These are phyloP conservation scores for Otolemur crassicaudatus DNA, from an alignment of 2,797 vertebrate genomes.

Conservation along the genomic window DNA sequence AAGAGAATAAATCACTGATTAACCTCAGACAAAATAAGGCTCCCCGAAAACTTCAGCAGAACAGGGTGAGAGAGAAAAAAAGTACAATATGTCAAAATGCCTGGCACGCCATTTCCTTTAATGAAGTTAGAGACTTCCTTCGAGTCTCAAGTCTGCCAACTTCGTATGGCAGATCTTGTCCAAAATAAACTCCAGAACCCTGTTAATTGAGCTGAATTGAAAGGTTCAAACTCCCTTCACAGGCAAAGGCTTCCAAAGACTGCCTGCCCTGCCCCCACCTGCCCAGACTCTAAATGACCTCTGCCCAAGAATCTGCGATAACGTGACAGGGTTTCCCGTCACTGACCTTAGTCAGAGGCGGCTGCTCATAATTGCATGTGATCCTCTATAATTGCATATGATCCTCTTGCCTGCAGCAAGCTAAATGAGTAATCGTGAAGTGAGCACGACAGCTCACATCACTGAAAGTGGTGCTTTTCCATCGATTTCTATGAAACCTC, in stretches of 20 bases:
- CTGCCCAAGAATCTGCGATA: neutral
- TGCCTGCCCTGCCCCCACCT: neutral
- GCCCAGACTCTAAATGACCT: neutral
- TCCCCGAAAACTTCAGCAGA: neutral
- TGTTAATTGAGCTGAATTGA: neutral
- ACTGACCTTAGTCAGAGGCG: constrained; percentile 27
- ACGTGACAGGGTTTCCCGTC: neutral
- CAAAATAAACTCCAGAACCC: neutral
- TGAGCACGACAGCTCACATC: neutral
- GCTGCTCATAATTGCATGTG: constrained; percentile 6
- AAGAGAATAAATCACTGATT: neutral
- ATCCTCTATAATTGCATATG: neutral
- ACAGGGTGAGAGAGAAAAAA: neutral
- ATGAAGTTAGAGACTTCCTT: neutral
- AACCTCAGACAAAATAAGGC: neutral
- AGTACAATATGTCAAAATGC: neutral
- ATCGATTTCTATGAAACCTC: neutral
- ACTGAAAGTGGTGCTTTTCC: neutral
- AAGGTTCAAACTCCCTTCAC: neutral
- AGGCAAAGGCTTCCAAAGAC: neutral
- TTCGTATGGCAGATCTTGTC: neutral
- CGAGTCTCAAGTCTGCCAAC: neutral
- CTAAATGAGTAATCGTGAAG: constrained; percentile 22
- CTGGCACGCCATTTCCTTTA: neutral
- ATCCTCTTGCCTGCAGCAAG: neutral